Conservation (phyloP, 2,113 vertebrate genomes). For the Stercorarius parasiticus region DNA sequence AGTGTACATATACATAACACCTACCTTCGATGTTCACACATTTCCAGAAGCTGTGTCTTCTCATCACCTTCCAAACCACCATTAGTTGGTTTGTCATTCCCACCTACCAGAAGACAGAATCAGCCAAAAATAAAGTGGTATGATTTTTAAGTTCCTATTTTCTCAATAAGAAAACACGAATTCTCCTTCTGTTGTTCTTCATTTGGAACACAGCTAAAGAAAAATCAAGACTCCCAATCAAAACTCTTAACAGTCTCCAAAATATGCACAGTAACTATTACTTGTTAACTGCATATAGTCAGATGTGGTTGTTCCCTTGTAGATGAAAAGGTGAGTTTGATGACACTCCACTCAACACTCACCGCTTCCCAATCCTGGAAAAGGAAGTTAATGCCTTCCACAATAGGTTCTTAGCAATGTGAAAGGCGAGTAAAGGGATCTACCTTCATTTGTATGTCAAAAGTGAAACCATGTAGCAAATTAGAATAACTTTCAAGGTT, state of each 20-base stretch:
- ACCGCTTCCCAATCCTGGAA: neutral
- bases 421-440: neutral
- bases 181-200: neutral
- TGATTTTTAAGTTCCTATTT: neutral
- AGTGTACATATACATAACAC: neutral
- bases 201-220: neutral
- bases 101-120: constrained; percentile 42
- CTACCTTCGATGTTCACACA: constrained; percentile 70
- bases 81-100: neutral
- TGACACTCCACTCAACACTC: neutral
- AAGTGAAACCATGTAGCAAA: neutral
- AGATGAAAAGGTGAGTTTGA: neutral
- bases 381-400: neutral
- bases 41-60: constrained; percentile 50
- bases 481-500: neutral
- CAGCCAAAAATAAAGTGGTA: neutral
- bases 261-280: neutral
- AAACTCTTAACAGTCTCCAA: neutral
- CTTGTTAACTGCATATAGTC: neutral
- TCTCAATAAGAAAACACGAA: neutral
- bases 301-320: neutral
- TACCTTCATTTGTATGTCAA: neutral
- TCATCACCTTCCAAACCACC: neutral
- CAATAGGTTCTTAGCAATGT: no score
- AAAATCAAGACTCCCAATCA: neutral